phyloP scores from a whole-genome alignment of 2,888 invertebrate genomes.

The Rosalia funebris region DNA sequence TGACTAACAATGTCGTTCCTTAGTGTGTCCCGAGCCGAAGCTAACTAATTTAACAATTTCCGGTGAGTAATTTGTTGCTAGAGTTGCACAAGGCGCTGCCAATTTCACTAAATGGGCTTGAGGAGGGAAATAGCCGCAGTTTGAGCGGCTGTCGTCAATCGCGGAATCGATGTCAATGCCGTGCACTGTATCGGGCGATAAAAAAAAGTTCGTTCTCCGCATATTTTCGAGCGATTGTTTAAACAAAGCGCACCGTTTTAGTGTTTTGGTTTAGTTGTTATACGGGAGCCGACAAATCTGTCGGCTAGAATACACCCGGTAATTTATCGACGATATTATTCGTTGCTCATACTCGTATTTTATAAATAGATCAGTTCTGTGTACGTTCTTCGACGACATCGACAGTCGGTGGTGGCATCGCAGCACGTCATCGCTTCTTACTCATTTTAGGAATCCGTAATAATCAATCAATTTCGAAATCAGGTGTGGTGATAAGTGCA shows the following conservation, averaged over 20 bases:
- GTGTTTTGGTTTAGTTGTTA: too few relatives aligned
- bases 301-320: too few relatives aligned
- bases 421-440: too few relatives aligned
- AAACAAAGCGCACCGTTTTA: too few relatives aligned
- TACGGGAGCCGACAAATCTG: too few relatives aligned
- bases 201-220: too few relatives aligned
- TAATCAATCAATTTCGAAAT: not conserved
- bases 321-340: too few relatives aligned
- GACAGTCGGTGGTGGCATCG: not conserved
- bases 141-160: not conserved
- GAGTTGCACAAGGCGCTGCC: not conserved
- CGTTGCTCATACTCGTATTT: not conserved
- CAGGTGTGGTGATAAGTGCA: not conserved
- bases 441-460: not conserved
- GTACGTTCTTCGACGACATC: not conserved
- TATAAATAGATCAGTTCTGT: not conserved
- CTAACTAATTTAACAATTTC: constrained; percentile 3
- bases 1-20: not conserved
- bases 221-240: too few relatives aligned
- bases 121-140: not conserved
- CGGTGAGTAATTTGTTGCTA: constrained; percentile 12
- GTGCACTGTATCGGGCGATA: not conserved
- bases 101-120: not conserved
- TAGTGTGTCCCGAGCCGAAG: not conserved
- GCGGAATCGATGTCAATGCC: not conserved